A percentile compares a stretch with the other conserved stretches of the same genome.
phyloP scores from a whole-genome alignment of 2,888 invertebrate genomes.

The Pristionchus entomophagus region DNA sequence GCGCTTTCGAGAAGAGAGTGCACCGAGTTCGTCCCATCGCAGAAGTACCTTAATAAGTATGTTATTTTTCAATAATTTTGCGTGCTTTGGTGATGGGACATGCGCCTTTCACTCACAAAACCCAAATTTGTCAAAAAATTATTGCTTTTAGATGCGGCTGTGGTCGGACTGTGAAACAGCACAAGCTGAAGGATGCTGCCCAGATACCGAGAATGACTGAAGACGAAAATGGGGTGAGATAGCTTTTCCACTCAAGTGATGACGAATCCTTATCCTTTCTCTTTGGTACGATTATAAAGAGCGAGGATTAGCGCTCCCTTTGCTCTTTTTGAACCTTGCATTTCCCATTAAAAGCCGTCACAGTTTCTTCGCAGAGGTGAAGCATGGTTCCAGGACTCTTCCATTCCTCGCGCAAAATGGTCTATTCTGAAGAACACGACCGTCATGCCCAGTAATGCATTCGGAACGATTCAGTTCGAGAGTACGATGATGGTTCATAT shows the following conservation, averaged over 20 bases:
- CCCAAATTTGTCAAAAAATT: too few relatives aligned
- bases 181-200: background rate
- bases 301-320: background rate
- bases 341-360: background rate
- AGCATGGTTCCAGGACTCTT: background rate
- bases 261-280: too few relatives aligned
- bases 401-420: conserved; percentile 57
- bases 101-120: too few relatives aligned
- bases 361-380: too few relatives aligned
- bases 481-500: conserved; percentile 76
- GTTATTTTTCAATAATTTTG: background rate
- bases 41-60: conserved; percentile 62
- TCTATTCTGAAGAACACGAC: conserved; percentile 84
- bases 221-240: too few relatives aligned
- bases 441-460: conserved; percentile 91
- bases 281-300: too few relatives aligned
- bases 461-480: conserved; percentile 96
- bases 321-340: background rate
- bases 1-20: conserved; percentile 95
- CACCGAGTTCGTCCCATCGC: conserved; percentile 84
- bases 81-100: too few relatives aligned
- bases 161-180: conserved; percentile 12
- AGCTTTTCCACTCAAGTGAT: too few relatives aligned
- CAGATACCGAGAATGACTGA: background rate
- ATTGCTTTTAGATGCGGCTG: conserved; percentile 38